Evolutionary conservation across 2,888 invertebrate genomes (phyloP).

Genomic region (Cheilosia vulpina): DNA sequence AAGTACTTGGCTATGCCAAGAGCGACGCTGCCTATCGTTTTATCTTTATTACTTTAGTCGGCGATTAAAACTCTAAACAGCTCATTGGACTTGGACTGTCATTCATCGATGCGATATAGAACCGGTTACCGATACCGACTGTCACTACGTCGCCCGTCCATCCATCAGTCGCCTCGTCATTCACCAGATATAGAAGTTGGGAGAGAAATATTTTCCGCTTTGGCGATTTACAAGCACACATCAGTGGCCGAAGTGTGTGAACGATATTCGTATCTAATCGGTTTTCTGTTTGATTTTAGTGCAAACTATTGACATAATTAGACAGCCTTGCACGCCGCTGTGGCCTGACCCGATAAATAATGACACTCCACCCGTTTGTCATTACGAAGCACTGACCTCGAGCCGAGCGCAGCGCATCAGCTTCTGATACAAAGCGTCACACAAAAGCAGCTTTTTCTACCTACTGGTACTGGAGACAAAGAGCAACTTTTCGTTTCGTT

Average conservation of each 20-base stretch:
- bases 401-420: conserved; percentile 44
- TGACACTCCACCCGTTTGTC: conserved; percentile 60
- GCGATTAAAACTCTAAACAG: conserved; percentile 29
- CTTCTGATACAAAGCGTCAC: conserved; percentile 38
- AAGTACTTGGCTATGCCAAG: neutral
- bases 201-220: conserved; percentile 15
- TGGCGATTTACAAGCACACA: neutral
- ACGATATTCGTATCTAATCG: conserved; percentile 1
- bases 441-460: conserved; percentile 57
- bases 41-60: conserved; percentile 26
- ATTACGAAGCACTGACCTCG: conserved; percentile 59
- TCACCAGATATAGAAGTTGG: neutral
- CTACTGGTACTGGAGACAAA: conserved; percentile 40
- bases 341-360: conserved; percentile 42
- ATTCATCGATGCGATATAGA: conserved; percentile 35
- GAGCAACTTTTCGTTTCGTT: conserved; percentile 47
- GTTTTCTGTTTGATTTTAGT: conserved; percentile 1
- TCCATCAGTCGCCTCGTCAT: conserved; percentile 47
- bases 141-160: conserved; percentile 42
- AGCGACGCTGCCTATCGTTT: conserved; percentile 11
- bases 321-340: conserved; percentile 27
- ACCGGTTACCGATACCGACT: conserved; percentile 67
- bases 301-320: conserved; percentile 32
- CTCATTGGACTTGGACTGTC: neutral
- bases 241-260: neutral